Evolutionary conservation across 2,888 invertebrate species (phyloP), one percentile per base, ranked within the genome.

Genomic region (Hirtodrosophila trivittata): DNA sequence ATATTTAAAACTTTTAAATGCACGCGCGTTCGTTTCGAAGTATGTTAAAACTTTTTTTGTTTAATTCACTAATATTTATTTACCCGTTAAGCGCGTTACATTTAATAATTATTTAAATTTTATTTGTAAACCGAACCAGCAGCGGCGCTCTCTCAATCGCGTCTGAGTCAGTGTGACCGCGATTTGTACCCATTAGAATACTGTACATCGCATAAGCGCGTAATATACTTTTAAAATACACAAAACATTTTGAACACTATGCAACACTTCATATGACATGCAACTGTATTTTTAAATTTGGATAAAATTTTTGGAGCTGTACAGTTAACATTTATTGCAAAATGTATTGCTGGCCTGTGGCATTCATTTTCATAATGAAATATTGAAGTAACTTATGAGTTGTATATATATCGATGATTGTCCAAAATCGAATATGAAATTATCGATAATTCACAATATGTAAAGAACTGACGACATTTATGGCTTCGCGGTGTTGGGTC

Each of bases 81-180:
- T 68, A 49, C 45, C 75, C 81, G 71, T 72, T 66, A 58, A 69
- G 38, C 51, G 65, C 73, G 72, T 59, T 82, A 62, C 70, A 56
- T 51, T 75, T 57, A 62, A 45, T 21, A 62, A 39, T 70, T 45
- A 59, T 85, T 82, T 55, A 85, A 78, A 81, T 59, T 46, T 59
- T 58, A 71, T 71, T 81, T 72, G 60, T 77, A 54, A 74, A 65
- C 45, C 69, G 70, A 71, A 64, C 38, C 58, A 59, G 56, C 66
- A 60, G 55, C 75, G 57, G 68, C 64, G 68, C 69, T 77, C 58
- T 64, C 55, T 66, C 43, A 72, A 63, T 63, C 51, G 43, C 67
- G 56, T 70, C 51, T 68, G 26, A 42, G 10, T 18, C 28, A 51
- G 33, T 78, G 68, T 59, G 75, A 37, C 75, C 78, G 52, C 14